These are phyloP conservation scores for Platerodrilus igneus DNA, from an alignment of 2,888 invertebrate species.

Conservation along the genomic window DNA sequence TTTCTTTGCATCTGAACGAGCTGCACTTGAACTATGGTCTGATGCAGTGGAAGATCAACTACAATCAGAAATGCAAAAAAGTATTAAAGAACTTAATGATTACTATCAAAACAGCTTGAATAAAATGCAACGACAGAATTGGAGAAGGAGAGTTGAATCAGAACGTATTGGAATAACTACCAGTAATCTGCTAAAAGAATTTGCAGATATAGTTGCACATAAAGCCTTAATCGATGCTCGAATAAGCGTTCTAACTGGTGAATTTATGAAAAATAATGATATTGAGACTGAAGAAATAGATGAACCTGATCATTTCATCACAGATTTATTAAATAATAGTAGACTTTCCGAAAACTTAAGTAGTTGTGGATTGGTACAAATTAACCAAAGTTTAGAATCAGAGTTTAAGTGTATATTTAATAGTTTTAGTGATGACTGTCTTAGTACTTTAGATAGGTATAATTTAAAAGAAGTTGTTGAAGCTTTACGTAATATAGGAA, in stretches of 20 bases:
- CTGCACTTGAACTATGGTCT: slow-evolving; percentile 69
- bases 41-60: slow-evolving; percentile 69
- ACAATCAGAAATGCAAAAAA: slow-evolving; percentile 67
- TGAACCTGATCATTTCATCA: slow-evolving; percentile 25
- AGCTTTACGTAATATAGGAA: slow-evolving; percentile 24
- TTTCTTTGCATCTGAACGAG: slow-evolving; percentile 62
- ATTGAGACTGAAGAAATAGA: slow-evolving; percentile 10
- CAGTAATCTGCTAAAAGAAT: slow-evolving; percentile 56
- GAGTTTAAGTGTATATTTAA: slow-evolving; percentile 65
- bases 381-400: slow-evolving; percentile 55
- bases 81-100: slow-evolving; percentile 62
- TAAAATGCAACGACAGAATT: slow-evolving; percentile 52
- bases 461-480: slow-evolving; percentile 25
- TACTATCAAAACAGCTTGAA: slow-evolving; percentile 62
- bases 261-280: slow-evolving; percentile 16
- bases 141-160: slow-evolving; percentile 49
- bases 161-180: slow-evolving; percentile 50
- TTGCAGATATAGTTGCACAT: slow-evolving; percentile 68
- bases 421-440: slow-evolving; percentile 55
- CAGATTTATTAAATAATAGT: slow-evolving; percentile 40
- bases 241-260: slow-evolving; percentile 56
- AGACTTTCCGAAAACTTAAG: slow-evolving; percentile 48
- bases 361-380: slow-evolving; percentile 46
- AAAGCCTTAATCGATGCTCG: slow-evolving; percentile 74
- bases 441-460: slow-evolving; percentile 21